Conservation (phyloP, 2,797 vertebrate genomes). For the Sebastolobus altivelis region DNA sequence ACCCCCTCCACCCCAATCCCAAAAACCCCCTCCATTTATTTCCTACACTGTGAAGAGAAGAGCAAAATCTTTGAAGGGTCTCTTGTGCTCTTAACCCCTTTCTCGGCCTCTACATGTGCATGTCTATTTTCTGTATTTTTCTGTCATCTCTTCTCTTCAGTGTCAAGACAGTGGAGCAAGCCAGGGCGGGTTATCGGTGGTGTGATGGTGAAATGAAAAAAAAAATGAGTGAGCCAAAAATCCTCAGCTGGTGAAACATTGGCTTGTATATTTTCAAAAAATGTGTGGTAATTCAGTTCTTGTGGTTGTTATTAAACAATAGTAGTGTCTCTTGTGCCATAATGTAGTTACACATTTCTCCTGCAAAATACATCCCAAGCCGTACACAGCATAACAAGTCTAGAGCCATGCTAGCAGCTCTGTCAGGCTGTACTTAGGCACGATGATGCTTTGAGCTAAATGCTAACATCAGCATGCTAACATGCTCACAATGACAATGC, state of each 20-base stretch:
- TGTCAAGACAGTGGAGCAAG: conserved; percentile 38
- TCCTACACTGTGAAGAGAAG: conserved; percentile 27
- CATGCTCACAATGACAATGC: background rate
- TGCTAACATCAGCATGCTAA: background rate
- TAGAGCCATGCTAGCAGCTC: background rate
- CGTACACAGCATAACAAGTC: background rate
- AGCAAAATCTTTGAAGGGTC: conserved; percentile 59
- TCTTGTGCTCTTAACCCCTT: conserved; percentile 55
- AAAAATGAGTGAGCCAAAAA: background rate
- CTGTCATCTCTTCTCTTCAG: conserved; percentile 44
- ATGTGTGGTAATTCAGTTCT: background rate
- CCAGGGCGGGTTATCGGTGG: background rate
- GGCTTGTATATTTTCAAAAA: background rate
- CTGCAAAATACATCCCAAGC: background rate
- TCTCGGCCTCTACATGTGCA: conserved; percentile 51
- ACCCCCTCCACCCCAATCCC: background rate
- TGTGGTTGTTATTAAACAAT: background rate
- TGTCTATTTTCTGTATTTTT: conserved; percentile 59
- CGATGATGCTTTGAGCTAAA: background rate
- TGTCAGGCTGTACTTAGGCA: background rate
- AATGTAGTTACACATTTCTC: background rate
- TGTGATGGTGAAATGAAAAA: conserved; percentile 13
- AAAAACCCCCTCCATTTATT: conserved; percentile 18
- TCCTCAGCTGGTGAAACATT: background rate
- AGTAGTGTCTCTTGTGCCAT: background rate